These are phyloP conservation scores for Anolis carolinensis DNA, from an alignment of 2,113 vertebrate species.

Conservation along the genomic window DNA sequence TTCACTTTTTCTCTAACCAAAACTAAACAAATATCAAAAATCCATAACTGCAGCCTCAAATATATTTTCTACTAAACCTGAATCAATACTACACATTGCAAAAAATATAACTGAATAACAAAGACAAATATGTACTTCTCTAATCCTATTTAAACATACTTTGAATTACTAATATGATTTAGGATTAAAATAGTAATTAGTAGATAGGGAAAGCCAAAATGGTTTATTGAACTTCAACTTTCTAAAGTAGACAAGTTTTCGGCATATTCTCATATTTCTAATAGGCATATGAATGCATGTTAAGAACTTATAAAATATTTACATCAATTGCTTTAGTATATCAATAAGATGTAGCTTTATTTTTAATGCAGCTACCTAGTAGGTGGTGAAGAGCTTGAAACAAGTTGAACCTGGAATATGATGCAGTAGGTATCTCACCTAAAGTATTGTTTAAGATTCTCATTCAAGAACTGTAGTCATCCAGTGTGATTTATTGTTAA, in stretches of 20 bases:
- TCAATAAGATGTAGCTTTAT: background rate
- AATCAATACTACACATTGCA: conserved; percentile 9
- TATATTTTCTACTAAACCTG: background rate
- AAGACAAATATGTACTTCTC: conserved; percentile 3
- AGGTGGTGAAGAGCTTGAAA: too few species aligned
- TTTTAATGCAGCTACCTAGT: too few species aligned
- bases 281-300: background rate
- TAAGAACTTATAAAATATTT: background rate
- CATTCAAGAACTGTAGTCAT: too few species aligned
- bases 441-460: too few species aligned
- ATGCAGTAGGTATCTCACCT: too few species aligned
- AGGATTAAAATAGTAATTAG: background rate
- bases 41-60: background rate
- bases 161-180: conserved; percentile 12
- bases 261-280: background rate
- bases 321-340: background rate
- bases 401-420: too few species aligned
- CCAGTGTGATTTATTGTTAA: too few species aligned
- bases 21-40: conserved; percentile 12
- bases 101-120: conserved; percentile 24
- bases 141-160: conserved; percentile 8
- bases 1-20: background rate
- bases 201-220: background rate
- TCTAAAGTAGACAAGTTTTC: background rate
- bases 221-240: background rate